phyloP scores from a whole-genome alignment of 2,113 vertebrate genomes.

The Ia io region DNA sequence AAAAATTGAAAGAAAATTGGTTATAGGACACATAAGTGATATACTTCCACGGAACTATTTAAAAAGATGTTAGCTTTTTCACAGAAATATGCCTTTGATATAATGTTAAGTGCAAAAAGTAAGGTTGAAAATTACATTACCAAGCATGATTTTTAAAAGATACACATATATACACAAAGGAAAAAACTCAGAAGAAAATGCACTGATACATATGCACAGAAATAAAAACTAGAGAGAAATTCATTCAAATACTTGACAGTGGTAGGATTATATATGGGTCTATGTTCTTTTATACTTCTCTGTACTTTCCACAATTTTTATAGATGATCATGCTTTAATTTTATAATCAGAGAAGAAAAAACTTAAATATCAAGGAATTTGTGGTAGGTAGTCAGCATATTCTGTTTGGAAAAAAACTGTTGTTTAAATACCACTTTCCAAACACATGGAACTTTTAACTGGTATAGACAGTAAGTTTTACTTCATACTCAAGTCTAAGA shows the following conservation, averaged over 20 bases:
- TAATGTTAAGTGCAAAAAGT: background rate
- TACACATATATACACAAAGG: background rate
- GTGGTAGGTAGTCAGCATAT: background rate
- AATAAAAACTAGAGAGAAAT: constrained; percentile 14
- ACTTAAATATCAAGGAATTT: background rate
- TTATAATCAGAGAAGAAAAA: background rate
- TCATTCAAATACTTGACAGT: background rate
- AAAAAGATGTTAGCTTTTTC: background rate
- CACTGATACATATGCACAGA: background rate
- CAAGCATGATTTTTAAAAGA: background rate
- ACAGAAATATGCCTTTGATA: background rate
- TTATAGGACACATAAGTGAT: background rate
- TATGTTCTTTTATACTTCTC: background rate
- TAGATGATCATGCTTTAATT: background rate
- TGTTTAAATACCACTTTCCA: background rate
- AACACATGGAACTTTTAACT: background rate
- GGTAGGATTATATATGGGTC: background rate
- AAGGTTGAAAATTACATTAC: background rate
- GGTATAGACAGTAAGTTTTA: background rate
- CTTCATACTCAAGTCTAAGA: background rate
- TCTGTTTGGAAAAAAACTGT: background rate
- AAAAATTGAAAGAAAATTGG: background rate
- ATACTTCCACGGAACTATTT: background rate
- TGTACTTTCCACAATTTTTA: background rate
- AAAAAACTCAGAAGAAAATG: background rate